Evolutionary conservation across 2,113 vertebrate genomes (phyloP).

Genomic region (Eulemur macaco): DNA sequence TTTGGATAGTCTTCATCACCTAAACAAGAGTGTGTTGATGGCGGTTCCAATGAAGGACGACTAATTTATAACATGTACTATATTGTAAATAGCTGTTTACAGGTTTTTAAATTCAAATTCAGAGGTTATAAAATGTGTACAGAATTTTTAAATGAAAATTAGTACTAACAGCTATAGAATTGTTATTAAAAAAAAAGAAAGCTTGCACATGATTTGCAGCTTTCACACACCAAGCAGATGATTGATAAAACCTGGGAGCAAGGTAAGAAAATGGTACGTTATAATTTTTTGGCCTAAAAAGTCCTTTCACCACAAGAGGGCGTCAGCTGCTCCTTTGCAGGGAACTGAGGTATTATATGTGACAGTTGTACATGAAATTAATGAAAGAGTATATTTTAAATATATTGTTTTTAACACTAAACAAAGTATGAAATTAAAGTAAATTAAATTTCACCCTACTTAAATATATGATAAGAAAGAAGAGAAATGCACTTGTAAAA

Average conservation of each 20-base stretch:
- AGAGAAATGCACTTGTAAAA: constrained; percentile 76
- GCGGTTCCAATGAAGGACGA: constrained; percentile 78
- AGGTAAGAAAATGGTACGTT: constrained; percentile 79
- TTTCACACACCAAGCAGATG: constrained; percentile 78
- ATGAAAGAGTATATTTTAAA: constrained; percentile 87
- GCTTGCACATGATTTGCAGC: constrained; percentile 74
- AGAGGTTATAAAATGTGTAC: constrained; percentile 83
- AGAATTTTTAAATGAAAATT: constrained; percentile 85
- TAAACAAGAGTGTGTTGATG: constrained; percentile 57
- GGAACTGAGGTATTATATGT: constrained; percentile 76
- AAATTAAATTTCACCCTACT: constrained; percentile 60
- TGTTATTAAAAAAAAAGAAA: constrained; percentile 69
- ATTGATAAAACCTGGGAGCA: constrained; percentile 73
- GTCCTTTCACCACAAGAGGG: constrained; percentile 85
- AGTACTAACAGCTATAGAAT: constrained; percentile 81
- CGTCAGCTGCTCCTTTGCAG: constrained; percentile 81
- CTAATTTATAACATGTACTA: constrained; percentile 88
- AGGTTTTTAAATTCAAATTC: constrained; percentile 85
- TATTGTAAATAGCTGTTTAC: constrained; percentile 89
- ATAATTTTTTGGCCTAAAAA: constrained; percentile 68
- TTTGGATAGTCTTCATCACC: constrained; percentile 35
- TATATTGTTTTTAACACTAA: constrained; percentile 83
- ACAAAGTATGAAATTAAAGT: constrained; percentile 69
- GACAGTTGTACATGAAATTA: constrained; percentile 81
- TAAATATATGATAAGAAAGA: constrained; percentile 77